These are phyloP conservation scores for Halocynthia roretzi DNA, from an alignment of 23 tunicate genomes.

Conservation along the genomic window DNA sequence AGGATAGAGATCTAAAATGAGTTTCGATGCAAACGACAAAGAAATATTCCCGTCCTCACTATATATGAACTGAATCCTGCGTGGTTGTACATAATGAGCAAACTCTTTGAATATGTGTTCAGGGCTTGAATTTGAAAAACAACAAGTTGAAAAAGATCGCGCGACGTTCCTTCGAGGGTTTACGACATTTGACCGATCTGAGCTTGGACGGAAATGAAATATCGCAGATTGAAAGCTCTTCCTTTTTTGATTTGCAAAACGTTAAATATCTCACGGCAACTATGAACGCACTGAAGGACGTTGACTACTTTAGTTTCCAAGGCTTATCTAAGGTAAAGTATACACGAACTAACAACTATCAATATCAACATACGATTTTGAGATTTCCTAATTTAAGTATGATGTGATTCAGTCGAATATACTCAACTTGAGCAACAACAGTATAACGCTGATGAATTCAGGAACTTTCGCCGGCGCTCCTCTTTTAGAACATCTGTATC, in stretches of 20 bases:
- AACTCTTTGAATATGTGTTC: background rate
- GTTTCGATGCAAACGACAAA: too few relatives aligned
- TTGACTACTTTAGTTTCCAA: conserved; percentile 28
- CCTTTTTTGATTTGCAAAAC: conserved; percentile 16
- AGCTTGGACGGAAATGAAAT: conserved; percentile 25
- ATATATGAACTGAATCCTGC: too few relatives aligned
- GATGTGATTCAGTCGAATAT: conserved; percentile 1
- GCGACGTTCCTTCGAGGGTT: conserved; percentile 21
- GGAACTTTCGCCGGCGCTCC: conserved; percentile 37
- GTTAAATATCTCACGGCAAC: conserved; percentile 14
- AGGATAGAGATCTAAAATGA: too few relatives aligned
- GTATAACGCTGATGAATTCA: conserved; percentile 18
- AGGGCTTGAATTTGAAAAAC: conserved; percentile 14
- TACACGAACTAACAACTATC: background rate
- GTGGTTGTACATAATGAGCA: too few relatives aligned
- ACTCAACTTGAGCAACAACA: conserved; percentile 33
- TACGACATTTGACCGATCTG: conserved; percentile 14
- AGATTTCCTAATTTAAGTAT: background rate
- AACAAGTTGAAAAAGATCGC: conserved; percentile 4
- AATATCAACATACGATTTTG: background rate
- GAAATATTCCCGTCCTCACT: too few relatives aligned
- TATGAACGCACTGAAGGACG: conserved; percentile 11
- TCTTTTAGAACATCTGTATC: conserved; percentile 22
- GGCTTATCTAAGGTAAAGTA: conserved; percentile 22
- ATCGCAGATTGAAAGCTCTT: conserved; percentile 6